Conservation (phyloP, 1,140 invertebrate species). For the Drosophila pseudoananassae region DNA sequence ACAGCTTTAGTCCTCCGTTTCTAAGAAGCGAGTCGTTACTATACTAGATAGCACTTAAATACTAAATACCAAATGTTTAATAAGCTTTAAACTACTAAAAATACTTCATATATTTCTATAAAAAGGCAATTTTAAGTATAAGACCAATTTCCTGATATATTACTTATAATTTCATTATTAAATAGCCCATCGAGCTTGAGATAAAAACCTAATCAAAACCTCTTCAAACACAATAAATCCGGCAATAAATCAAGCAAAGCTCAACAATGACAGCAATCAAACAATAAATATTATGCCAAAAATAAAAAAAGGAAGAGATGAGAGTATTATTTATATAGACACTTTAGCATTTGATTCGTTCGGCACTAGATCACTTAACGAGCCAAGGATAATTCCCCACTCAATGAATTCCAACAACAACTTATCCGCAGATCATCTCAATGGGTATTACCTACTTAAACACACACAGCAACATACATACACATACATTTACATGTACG, state of each 20-base stretch:
- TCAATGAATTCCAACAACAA: slow-evolving; percentile 38
- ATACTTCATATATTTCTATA: too few species aligned
- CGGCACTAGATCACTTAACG: slow-evolving; percentile 46
- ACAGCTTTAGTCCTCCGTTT: too few species aligned
- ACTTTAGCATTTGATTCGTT: slow-evolving; percentile 26
- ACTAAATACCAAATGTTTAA: too few species aligned
- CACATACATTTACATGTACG: too few species aligned
- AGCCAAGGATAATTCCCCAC: slow-evolving; percentile 45
- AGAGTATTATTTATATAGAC: slow-evolving; percentile 25
- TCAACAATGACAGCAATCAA: slow-evolving; percentile 2
- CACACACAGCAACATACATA: not conserved
- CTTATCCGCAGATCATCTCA: slow-evolving; percentile 55
- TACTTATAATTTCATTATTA: too few species aligned
- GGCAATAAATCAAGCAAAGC: not conserved
- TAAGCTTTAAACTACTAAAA: too few species aligned
- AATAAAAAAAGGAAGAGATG: not conserved
- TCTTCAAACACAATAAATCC: not conserved
- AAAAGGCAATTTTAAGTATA: too few species aligned
- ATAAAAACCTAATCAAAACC: not conserved
- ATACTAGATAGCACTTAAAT: too few species aligned
- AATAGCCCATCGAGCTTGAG: too few species aligned
- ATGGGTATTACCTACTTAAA: slow-evolving; percentile 50
- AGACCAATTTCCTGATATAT: too few species aligned
- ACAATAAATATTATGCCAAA: slow-evolving; percentile 4
- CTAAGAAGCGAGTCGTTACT: too few species aligned